Evolutionary conservation across 2,113 vertebrate genomes (phyloP).

Genomic region (Brachypteracias leptosomus): DNA sequence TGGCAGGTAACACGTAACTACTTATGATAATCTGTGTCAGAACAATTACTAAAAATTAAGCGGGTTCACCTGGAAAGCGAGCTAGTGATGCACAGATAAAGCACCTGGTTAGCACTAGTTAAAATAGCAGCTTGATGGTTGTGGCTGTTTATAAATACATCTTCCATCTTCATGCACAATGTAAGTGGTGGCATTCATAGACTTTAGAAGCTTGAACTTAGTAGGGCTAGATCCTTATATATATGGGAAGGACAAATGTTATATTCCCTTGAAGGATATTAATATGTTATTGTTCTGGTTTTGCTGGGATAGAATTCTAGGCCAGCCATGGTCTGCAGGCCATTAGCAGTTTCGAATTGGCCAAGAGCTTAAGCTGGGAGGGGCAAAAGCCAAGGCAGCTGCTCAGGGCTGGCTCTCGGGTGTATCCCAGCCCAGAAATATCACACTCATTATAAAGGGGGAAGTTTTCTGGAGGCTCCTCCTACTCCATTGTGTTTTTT

Average conservation of each 20-base stretch:
- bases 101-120: not conserved
- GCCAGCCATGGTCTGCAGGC: not conserved
- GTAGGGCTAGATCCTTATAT: not conserved
- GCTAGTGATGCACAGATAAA: not conserved
- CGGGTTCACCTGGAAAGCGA: not conserved
- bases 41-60: not conserved
- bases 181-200: not conserved
- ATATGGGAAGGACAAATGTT: not conserved
- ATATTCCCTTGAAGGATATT: not conserved
- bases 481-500: not conserved
- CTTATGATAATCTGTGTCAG: not conserved
- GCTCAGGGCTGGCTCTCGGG: not conserved
- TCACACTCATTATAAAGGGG: not conserved
- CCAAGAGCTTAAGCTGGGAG: not conserved
- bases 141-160: not conserved
- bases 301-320: not conserved
- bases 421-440: not conserved
- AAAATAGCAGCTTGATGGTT: not conserved
- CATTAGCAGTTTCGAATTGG: not conserved
- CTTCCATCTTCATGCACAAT: not conserved
- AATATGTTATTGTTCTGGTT: not conserved
- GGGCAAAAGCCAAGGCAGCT: not conserved
- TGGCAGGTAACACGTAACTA: not conserved
- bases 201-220: not conserved
- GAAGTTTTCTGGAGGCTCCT: not conserved